These are phyloP conservation scores for Papilio protenor DNA, from an alignment of 2,888 invertebrate genomes.

Conservation along the genomic window DNA sequence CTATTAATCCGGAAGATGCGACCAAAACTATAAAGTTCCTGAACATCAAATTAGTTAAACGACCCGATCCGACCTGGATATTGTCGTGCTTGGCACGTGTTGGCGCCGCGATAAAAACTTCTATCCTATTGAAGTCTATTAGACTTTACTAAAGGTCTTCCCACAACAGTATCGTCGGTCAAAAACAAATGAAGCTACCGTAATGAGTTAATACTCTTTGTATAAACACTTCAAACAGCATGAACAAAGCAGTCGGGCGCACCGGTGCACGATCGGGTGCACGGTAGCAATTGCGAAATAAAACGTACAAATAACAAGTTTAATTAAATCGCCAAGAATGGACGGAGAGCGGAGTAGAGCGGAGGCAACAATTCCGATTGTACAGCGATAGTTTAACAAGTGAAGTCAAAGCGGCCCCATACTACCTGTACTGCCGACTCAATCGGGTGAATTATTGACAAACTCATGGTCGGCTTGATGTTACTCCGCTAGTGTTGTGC, in stretches of 20 bases:
- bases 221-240: constrained; percentile 38
- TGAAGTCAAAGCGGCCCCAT: constrained; percentile 75
- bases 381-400: constrained; percentile 79
- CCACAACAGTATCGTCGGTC: background rate
- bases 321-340: constrained; percentile 81
- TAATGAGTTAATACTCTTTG: constrained; percentile 15
- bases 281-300: constrained; percentile 76
- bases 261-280: constrained; percentile 74
- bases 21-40: background rate
- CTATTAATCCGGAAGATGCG: background rate
- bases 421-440: constrained; percentile 63
- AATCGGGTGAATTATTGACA: constrained; percentile 58
- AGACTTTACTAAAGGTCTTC: background rate
- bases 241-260: constrained; percentile 64
- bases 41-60: constrained; percentile 4
- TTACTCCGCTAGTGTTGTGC: constrained; percentile 41
- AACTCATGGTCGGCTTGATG: constrained; percentile 49
- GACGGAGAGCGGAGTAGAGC: constrained; percentile 53
- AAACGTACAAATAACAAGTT: constrained; percentile 83
- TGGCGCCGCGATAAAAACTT: background rate
- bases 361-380: constrained; percentile 71
- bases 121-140: background rate
- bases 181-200: background rate
- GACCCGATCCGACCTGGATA: background rate
- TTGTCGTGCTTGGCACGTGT: background rate